Base-by-base conservation (phyloP, 2,888 invertebrate genomes). In the Psylliodes chrysocephalus region DNA sequence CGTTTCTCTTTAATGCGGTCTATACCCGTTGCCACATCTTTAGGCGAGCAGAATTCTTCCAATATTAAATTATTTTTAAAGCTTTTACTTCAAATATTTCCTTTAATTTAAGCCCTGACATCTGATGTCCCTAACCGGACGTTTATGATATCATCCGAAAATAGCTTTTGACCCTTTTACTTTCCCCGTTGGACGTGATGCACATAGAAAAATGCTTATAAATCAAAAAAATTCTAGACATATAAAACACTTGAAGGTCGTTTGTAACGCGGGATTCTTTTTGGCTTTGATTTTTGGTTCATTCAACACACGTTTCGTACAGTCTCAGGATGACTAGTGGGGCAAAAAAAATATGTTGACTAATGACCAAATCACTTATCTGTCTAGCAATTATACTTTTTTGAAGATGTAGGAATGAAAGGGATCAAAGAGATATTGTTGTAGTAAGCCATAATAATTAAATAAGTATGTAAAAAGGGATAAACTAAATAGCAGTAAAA, bases 211-310 rank as follows among this genome's bases (percentile, higher is more conserved):
- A 49, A 49, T n/a, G 35, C 35, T 47, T 38, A 57, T 57, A 49
- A 35, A 57, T 57, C 49, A 38, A 57, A 57, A 56, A 56, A 46
- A 57, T 30, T 56, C 12, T 49, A 47, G 57, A 57, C 49, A 40
- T 38, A 47, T 35, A 38, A 57, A 49, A 57, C 49, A 57, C 49
- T 47, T 57, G 35, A 57, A 49, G 40, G 49, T 30, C 38, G 12
- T 57, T 49, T 49, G 49, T 57, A 33, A 38, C 35, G 14, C n/a
- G 30, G 19, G 33, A 47, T 56, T 35, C 35, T 33, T 10, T 8
- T 5, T 17, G 30, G 2, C 56, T 56, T n/a, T 47, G 56, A 56
- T 56, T 56, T 56, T 56, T 56, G 35, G 14, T 33, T 40, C 12
- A 56, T 56, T 56, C 56, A 18, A 15, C 10, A 22, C 56, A 56